A percentile compares a stretch with the other conserved stretches of the same genome.
Conservation (phyloP, 2,797 vertebrate genomes). For the Melanotaenia pygmaea region DNA sequence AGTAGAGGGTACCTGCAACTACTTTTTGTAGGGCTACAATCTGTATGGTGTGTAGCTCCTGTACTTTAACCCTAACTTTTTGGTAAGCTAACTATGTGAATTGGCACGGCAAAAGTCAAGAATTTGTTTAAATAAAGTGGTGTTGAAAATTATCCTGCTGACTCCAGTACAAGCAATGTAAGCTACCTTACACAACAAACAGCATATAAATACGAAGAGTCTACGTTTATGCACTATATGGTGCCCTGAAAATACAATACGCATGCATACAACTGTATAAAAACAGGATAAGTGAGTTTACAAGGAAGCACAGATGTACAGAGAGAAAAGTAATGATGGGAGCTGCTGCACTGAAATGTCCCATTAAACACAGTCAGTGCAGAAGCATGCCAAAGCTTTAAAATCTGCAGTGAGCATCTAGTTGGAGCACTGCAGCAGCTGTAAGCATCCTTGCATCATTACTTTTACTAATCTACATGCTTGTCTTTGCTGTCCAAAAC, state of each 20-base stretch:
- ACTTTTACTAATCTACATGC: background rate
- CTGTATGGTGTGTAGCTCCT: too few species aligned
- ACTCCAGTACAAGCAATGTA: too few species aligned
- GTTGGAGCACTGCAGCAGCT: background rate
- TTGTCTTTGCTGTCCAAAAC: background rate
- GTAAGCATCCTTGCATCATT: background rate
- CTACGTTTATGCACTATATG: background rate
- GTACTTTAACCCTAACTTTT: background rate
- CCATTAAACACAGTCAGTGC: background rate
- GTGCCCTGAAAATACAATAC: background rate
- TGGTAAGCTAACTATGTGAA: background rate
- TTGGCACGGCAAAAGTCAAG: background rate
- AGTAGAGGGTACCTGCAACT: background rate
- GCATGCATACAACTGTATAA: background rate
- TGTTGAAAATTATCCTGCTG: too few species aligned
- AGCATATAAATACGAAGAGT: background rate
- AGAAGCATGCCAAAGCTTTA: background rate
- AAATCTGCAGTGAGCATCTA: background rate
- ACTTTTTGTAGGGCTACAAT: background rate
- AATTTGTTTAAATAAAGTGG: background rate
- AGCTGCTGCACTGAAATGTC: background rate
- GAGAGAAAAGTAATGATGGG: background rate
- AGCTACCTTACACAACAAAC: too few species aligned
- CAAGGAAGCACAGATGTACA: background rate
- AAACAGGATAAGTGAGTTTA: background rate